Conservation (phyloP, 2,888 invertebrate genomes). For the Pantelozetes paolii region DNA sequence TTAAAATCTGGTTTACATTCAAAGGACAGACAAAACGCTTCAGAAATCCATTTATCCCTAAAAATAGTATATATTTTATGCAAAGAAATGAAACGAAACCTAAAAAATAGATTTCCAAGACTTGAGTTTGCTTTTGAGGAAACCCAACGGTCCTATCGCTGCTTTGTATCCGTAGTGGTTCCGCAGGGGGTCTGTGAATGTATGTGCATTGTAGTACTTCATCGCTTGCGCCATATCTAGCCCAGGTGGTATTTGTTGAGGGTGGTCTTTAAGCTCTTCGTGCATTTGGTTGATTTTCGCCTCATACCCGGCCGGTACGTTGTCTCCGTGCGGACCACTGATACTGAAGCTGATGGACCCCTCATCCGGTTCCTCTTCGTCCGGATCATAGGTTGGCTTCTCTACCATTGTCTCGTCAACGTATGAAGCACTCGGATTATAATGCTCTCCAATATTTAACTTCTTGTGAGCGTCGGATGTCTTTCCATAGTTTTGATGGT, state of each 20-base stretch:
- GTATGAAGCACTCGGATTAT: constrained; percentile 33
- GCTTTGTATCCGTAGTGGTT: neutral
- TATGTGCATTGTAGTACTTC: constrained; percentile 21
- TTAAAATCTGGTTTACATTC: neutral
- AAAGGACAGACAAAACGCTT: neutral
- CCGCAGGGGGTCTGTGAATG: constrained; percentile 28
- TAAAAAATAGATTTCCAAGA: neutral
- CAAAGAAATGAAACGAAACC: neutral
- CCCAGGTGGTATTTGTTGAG: constrained; percentile 29
- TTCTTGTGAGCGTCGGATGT: too few relatives aligned
- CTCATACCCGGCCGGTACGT: constrained; percentile 34
- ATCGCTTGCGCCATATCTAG: neutral
- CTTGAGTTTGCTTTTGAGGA: constrained; percentile 13
- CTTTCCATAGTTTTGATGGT: neutral
- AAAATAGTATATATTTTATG: neutral
- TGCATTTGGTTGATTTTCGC: constrained; percentile 15
- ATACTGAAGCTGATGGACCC: constrained; percentile 28
- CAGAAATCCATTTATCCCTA: neutral
- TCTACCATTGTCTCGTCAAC: constrained; percentile 6
- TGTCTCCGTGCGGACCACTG: constrained; percentile 37
- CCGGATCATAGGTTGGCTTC: constrained; percentile 3
- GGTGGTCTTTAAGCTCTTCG: constrained; percentile 31
- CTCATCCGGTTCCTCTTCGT: constrained; percentile 31
- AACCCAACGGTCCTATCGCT: neutral
- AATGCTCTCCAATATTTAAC: constrained; percentile 39